A percentile compares a stretch with the other conserved stretches of the same genome.
Conservation (phyloP, 2,888 invertebrate species). For the Macrosoma leucophasiata region DNA sequence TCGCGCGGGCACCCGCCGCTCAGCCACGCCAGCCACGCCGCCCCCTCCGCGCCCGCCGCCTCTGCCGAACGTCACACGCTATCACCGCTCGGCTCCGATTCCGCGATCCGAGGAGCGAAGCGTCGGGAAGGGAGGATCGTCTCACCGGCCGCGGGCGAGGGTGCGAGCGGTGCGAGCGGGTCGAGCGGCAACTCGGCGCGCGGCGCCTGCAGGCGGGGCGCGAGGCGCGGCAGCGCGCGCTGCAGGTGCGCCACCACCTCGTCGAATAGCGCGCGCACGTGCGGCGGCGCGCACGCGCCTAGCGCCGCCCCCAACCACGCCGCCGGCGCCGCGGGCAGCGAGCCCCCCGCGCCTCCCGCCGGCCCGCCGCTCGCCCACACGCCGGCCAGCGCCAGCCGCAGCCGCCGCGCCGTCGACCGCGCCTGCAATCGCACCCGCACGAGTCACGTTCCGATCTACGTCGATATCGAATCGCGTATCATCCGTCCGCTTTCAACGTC, state of each 20-base stretch:
- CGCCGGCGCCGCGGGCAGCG: slow-evolving; percentile 16
- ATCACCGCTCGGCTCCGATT: background rate
- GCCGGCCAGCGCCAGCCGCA: slow-evolving; percentile 38
- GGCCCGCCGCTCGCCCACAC: slow-evolving; percentile 35
- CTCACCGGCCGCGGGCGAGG: too few relatives aligned
- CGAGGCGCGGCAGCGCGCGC: slow-evolving; percentile 38
- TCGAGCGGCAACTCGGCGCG: slow-evolving; percentile 18
- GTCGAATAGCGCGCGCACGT: slow-evolving; percentile 29
- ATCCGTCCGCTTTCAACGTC: too few relatives aligned
- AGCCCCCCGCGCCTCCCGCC: slow-evolving; percentile 34
- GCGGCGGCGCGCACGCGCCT: slow-evolving; percentile 34
- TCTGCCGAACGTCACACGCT: background rate
- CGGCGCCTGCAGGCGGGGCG: slow-evolving; percentile 24
- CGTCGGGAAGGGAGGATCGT: too few relatives aligned
- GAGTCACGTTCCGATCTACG: too few relatives aligned
- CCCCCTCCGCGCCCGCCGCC: slow-evolving; percentile 1
- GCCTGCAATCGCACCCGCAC: slow-evolving; percentile 30
- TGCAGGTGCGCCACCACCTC: slow-evolving; percentile 37
- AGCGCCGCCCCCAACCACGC: slow-evolving; percentile 49
- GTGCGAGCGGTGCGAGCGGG: slow-evolving; percentile 12
- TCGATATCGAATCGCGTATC: too few relatives aligned
- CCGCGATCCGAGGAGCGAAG: background rate
- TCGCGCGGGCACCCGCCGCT: slow-evolving; percentile 25
- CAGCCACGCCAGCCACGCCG: slow-evolving; percentile 30
- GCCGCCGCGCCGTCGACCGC: slow-evolving; percentile 29